A percentile compares a stretch with the other conserved stretches of the same genome.
phyloP scores from a whole-genome alignment of 1,140 invertebrate species.

The Diachasma alloeum region DNA sequence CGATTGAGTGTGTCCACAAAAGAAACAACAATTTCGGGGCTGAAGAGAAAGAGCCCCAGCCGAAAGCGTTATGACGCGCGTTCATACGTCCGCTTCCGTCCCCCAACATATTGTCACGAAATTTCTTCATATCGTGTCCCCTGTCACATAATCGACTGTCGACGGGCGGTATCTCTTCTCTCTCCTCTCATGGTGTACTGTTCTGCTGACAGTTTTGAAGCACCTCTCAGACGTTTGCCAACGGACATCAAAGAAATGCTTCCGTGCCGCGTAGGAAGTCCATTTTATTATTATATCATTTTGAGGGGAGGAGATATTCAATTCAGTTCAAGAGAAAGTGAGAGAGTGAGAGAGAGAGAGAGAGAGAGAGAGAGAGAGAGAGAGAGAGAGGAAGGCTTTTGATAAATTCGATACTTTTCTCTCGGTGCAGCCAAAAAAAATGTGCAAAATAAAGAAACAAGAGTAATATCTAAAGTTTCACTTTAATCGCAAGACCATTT shows the following conservation, averaged over 20 bases:
- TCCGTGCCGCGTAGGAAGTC: neutral
- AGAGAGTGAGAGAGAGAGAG: too few species aligned
- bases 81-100: neutral
- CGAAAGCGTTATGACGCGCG: neutral
- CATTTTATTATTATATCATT: neutral
- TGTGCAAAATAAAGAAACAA: too few species aligned
- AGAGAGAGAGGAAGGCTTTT: too few species aligned
- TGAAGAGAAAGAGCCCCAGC: neutral
- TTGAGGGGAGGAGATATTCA: too few species aligned
- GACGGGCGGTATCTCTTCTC: conserved; percentile 3
- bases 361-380: too few species aligned
- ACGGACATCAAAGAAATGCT: neutral
- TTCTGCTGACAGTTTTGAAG: conserved; percentile 6
- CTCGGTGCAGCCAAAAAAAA: too few species aligned
- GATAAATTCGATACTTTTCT: too few species aligned
- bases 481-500: too few species aligned
- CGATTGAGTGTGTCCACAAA: conserved; percentile 28
- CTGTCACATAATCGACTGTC: neutral
- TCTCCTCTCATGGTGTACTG: neutral
- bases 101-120: neutral
- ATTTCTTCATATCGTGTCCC: conserved; percentile 10
- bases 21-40: conserved; percentile 26
- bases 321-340: too few species aligned
- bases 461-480: too few species aligned
- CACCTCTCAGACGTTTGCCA: neutral